These are phyloP conservation scores for Calyptomena viridis DNA, from an alignment of 2,113 vertebrate species.

Conservation along the genomic window DNA sequence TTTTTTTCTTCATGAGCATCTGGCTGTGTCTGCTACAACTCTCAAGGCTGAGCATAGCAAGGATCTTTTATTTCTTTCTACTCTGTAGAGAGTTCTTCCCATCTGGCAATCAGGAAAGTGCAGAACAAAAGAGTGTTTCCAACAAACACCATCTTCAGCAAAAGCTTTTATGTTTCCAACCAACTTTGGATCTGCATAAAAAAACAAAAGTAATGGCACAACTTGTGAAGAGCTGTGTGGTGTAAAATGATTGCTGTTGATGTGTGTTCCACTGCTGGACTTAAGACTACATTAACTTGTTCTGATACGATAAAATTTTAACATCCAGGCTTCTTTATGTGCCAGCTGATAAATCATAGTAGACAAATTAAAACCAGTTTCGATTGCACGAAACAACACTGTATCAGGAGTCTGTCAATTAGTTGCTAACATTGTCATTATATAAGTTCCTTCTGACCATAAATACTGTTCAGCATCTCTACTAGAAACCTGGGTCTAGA, in stretches of 20 bases:
- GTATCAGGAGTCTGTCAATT: background rate
- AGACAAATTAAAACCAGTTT: conserved; percentile 35
- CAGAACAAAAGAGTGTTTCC: background rate
- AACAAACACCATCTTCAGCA: conserved; percentile 14
- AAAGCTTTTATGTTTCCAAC: background rate
- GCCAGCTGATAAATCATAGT: conserved; percentile 3
- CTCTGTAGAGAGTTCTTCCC: background rate
- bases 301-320: background rate
- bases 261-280: background rate
- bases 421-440: background rate
- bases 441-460: background rate
- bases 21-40: background rate
- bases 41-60: background rate
- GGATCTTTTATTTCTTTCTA: background rate
- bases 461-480: background rate
- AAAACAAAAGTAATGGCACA: background rate
- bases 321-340: background rate
- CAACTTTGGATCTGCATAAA: background rate
- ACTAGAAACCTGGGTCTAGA: background rate
- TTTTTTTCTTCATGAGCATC: background rate
- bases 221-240: background rate
- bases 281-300: background rate
- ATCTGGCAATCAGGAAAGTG: background rate
- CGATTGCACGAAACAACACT: background rate
- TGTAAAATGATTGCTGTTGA: background rate